Evolutionary conservation across 2,113 vertebrate genomes (phyloP).

Genomic region (Stictonetta naevosa): DNA sequence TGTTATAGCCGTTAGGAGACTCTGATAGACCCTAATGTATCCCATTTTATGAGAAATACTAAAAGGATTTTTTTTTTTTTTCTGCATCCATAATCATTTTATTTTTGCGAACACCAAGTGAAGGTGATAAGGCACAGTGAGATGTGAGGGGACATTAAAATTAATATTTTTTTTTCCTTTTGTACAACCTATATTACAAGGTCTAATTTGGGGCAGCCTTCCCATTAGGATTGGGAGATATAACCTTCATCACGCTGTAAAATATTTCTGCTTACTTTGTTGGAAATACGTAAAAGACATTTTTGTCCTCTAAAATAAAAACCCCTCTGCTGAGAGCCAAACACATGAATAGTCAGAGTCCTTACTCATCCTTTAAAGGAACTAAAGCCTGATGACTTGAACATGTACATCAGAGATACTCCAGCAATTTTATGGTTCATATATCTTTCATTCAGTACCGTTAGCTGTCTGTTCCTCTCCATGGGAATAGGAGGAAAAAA

Average conservation of each 20-base stretch:
- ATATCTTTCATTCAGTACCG: slow-evolving; percentile 35
- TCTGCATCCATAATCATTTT: background rate
- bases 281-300: background rate
- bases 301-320: background rate
- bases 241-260: background rate
- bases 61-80: background rate
- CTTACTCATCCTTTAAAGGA: background rate
- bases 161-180: background rate
- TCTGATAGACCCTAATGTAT: background rate
- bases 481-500: background rate
- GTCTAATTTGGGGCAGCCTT: background rate
- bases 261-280: background rate
- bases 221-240: background rate
- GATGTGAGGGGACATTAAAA: background rate
- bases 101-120: background rate
- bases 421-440: slow-evolving; percentile 22
- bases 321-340: background rate
- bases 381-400: background rate
- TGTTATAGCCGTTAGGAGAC: background rate
- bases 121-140: background rate
- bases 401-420: background rate
- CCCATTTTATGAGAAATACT: background rate
- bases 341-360: background rate
- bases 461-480: background rate
- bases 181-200: background rate